Percentiles rank a stretch among this genome's conserved stretches.
These are phyloP conservation scores for Lacerta agilis DNA, from an alignment of 2,797 vertebrate genomes.

Conservation along the genomic window DNA sequence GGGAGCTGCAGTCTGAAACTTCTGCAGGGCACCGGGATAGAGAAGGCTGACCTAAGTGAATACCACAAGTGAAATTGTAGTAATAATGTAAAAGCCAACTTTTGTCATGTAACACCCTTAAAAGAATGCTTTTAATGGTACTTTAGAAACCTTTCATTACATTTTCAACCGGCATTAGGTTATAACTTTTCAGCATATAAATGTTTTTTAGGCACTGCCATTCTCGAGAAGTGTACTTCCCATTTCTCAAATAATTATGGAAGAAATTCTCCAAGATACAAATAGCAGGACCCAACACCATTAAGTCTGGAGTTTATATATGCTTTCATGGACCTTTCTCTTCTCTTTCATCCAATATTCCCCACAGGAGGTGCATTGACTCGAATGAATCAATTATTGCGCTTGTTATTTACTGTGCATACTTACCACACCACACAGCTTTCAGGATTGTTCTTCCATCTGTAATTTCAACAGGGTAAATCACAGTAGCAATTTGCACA, in stretches of 20 bases:
- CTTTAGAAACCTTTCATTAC: not conserved
- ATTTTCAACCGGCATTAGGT: not conserved
- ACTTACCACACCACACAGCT: not conserved
- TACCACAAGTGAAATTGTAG: not conserved
- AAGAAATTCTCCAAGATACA: not conserved
- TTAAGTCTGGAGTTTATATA: not conserved
- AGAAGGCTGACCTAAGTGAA: not conserved
- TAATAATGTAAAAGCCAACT: not conserved
- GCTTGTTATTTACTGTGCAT: not conserved
- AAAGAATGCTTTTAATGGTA: too few relatives aligned
- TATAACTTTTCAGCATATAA: not conserved
- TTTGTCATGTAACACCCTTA: not conserved
- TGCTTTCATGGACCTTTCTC: not conserved
- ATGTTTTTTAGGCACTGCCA: not conserved
- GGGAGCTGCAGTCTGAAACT: too few relatives aligned
- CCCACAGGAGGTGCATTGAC: slow-evolving; percentile 22
- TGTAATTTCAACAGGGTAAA: slow-evolving; percentile 47
- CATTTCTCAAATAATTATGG: slow-evolving; percentile 1
- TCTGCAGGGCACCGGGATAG: too few relatives aligned
- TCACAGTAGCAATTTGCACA: slow-evolving; percentile 15
- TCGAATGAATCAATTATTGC: slow-evolving; percentile 23
- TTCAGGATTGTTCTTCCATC: slow-evolving; percentile 19
- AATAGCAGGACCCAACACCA: not conserved
- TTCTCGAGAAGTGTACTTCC: not conserved
- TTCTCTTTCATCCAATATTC: not conserved